These are phyloP conservation scores for Oasisia sp. DNA, from an alignment of 2,888 invertebrate species.

Conservation along the genomic window DNA sequence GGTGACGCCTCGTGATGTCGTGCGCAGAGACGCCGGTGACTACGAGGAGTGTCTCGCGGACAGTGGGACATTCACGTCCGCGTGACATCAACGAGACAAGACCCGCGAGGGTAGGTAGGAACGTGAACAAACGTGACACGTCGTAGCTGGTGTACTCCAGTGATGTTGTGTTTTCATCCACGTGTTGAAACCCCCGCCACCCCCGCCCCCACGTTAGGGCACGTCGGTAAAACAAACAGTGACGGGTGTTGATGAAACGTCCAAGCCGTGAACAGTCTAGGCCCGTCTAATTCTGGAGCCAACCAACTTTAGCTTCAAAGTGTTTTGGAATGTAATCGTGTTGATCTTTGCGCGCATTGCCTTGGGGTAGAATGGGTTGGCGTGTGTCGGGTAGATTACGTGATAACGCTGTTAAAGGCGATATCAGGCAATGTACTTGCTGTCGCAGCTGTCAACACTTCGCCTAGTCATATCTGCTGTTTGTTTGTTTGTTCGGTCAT, in stretches of 20 bases:
- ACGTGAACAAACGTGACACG: background rate
- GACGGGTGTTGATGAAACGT: background rate
- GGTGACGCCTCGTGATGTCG: no score
- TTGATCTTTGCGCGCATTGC: background rate
- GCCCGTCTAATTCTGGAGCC: no score
- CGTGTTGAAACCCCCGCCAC: background rate
- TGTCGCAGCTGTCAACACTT: background rate
- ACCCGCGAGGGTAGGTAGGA: background rate
- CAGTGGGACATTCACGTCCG: background rate
- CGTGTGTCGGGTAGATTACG: background rate
- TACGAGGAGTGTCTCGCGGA: no score
- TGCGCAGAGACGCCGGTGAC: no score
- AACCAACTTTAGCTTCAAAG: background rate
- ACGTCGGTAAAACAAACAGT: background rate
- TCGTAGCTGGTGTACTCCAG: background rate
- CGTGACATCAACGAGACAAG: background rate
- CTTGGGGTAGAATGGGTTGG: background rate
- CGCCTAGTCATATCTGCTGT: background rate
- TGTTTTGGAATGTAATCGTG: no score
- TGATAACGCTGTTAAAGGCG: background rate
- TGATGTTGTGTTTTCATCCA: background rate
- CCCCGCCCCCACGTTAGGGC: background rate
- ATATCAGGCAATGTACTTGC: background rate
- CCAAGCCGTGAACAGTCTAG: background rate
- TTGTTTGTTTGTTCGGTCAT: background rate